Percentiles rank a stretch among this genome's conserved stretches.
Conservation (phyloP, 2,888 invertebrate species). For the Hypercompe scribonia region DNA sequence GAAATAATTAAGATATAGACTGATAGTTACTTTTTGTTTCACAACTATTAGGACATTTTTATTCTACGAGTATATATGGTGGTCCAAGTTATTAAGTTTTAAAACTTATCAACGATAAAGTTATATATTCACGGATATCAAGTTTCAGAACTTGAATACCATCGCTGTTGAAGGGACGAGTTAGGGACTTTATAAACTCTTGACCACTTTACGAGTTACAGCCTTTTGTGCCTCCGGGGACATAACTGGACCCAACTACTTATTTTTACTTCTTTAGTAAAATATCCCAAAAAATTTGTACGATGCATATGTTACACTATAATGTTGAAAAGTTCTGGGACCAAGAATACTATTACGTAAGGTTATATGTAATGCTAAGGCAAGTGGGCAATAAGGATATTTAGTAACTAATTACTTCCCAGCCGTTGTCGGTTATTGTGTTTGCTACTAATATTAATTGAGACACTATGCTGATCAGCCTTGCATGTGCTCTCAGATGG, state of each 20-base stretch:
- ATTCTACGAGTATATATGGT: neutral
- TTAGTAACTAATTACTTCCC: no score
- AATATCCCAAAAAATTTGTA: neutral
- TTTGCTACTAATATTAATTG: no score
- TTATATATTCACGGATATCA: slow-evolving; percentile 32
- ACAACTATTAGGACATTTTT: neutral
- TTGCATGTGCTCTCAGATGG: no score
- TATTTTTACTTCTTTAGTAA: neutral
- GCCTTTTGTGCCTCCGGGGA: slow-evolving; percentile 22
- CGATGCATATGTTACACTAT: neutral
- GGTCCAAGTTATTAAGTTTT: neutral
- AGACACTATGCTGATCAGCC: no score
- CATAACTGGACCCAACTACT: slow-evolving; percentile 19
- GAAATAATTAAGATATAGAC: neutral
- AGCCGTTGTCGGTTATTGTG: no score
- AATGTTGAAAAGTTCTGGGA: neutral
- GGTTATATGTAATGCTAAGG: no score
- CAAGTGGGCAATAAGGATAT: no score
- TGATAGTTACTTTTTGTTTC: neutral
- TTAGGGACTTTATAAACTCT: slow-evolving; percentile 33
- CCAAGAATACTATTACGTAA: neutral
- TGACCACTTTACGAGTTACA: slow-evolving; percentile 33
- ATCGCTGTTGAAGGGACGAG: slow-evolving; percentile 9
- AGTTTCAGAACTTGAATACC: slow-evolving; percentile 26
- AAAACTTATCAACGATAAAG: slow-evolving; percentile 9